Conservation (phyloP, 2,888 invertebrate species). For the Catocala sponsa region DNA sequence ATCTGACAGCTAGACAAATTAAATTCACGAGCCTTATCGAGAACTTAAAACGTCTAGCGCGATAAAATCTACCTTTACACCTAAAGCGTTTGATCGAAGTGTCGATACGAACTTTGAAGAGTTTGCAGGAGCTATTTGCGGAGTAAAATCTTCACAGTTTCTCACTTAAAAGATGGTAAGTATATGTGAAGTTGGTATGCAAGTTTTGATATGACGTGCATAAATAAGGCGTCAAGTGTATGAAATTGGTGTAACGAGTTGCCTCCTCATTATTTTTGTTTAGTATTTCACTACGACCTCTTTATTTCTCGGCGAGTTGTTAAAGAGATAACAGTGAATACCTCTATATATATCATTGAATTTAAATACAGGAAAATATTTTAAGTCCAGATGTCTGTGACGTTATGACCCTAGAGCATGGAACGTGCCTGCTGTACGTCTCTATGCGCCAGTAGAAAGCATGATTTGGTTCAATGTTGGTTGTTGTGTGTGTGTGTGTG, state of each 20-base stretch:
- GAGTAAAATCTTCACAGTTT: constrained; percentile 6
- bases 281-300: no score
- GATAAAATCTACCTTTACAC: constrained; percentile 8
- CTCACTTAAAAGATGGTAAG: background rate
- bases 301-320: no score
- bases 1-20: constrained; percentile 2
- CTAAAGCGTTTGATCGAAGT: constrained; percentile 5
- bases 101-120: constrained; percentile 10
- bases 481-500: no score
- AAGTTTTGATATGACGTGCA: background rate
- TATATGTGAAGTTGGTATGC: background rate
- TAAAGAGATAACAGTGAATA: no score
- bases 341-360: no score
- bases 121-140: background rate
- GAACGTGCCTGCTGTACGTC: no score
- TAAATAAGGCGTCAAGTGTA: background rate
- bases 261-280: background rate
- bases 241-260: background rate
- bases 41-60: background rate
- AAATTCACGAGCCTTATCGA: background rate
- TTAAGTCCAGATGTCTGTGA: no score
- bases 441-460: no score
- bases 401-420: no score
- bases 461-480: no score
- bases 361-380: no score